Base-by-base conservation (phyloP, 2,113 vertebrate genomes). In the Pampusana beccarii region DNA sequence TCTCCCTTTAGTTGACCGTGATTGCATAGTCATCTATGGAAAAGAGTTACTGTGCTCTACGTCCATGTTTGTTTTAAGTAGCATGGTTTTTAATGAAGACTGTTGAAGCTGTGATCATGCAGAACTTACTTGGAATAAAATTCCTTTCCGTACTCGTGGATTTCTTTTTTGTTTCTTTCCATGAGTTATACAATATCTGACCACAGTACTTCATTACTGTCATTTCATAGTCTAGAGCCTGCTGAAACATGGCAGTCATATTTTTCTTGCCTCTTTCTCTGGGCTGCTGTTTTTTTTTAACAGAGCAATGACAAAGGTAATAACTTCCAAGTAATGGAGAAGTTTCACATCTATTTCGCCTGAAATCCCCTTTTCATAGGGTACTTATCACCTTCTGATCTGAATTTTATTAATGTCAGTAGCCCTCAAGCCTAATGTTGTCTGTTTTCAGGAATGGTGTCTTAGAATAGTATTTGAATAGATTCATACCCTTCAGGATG, bases 51-150 rank as follows among this genome's bases (percentile, higher is more conserved):
- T 86, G 65, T 93, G 54, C 66, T 84, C 44, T 90, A 91, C 92
- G 86, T 77, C 36, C 33, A 20, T 46, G 4, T 4, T 16, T 12
- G 64, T 93, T 77, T 53, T 16, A 83, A 81, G 26, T 81, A 86
- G 44, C 70, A 86, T 77, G 31, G 15, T 16, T 89, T 93, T 69
- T 71, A 92, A 80, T 88, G 60, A 93, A 90, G 13, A 46, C 38
- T 90, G 12, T 56, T 91, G 72, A 90, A 91, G 25, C 44, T 44
- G 40, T 80, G 89, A 64, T 70, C 25, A 19, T 57, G 60, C 23
- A 81, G 74, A 57, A 94, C 91, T 92, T 86, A 62, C 29, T 67
- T 91, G 82, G 34, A 93, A 80, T 92, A 86, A 91, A 72, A 92
- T 31, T 34, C 2, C 9, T 85, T 79, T 83, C 54, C 18, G 20